Evolutionary conservation across 2,113 vertebrate genomes (phyloP).

Genomic region (Cheilinus undulatus): DNA sequence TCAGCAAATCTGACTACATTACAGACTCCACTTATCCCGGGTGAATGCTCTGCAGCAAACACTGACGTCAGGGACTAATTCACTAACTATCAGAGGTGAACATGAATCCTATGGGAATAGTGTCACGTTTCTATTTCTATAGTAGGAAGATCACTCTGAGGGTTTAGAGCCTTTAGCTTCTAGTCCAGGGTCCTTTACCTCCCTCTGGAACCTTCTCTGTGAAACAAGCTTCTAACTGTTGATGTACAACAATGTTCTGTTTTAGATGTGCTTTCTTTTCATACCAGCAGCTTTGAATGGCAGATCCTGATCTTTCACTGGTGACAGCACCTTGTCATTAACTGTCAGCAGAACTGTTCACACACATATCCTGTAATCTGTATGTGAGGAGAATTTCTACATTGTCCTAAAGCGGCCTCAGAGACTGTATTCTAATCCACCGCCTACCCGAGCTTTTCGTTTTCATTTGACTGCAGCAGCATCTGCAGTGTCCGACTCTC

Average conservation of each 20-base stretch:
- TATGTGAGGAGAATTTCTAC: constrained; percentile 12
- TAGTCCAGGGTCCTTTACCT: too few species aligned
- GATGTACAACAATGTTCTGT: background rate
- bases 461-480: constrained; percentile 56
- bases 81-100: too few species aligned
- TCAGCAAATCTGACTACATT: too few species aligned
- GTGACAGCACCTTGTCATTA: background rate
- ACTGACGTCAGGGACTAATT: too few species aligned
- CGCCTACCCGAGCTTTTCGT: constrained; percentile 34
- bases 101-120: too few species aligned
- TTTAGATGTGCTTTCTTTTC: background rate
- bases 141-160: too few species aligned
- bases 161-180: too few species aligned
- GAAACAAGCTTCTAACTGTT: too few species aligned
- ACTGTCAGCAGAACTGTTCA: constrained; percentile 6
- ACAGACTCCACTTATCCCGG: too few species aligned
- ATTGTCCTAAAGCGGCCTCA: constrained; percentile 25
- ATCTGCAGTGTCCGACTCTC: constrained; percentile 56
- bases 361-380: constrained; percentile 4
- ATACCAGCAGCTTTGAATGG: constrained; percentile 1
- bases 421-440: constrained; percentile 20
- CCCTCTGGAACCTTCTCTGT: too few species aligned
- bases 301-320: constrained; percentile 7
- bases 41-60: too few species aligned
- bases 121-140: too few species aligned